Evolutionary conservation across 2,888 invertebrate species (phyloP).

Genomic region (Ochlodes sylvanus): DNA sequence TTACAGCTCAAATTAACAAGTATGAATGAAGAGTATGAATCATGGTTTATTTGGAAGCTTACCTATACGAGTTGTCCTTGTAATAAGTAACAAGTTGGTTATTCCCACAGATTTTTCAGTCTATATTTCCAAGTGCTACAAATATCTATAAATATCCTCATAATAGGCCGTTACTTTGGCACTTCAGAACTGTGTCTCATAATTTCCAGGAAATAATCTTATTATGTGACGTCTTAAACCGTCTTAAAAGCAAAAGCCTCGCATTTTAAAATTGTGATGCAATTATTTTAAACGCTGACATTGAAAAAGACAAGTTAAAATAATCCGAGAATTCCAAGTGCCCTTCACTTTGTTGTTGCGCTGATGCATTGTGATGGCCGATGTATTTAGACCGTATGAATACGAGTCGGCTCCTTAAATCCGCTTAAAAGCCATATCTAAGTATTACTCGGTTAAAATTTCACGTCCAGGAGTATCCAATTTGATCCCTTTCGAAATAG

Average conservation of each 20-base stretch:
- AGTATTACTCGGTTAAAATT: constrained; percentile 39
- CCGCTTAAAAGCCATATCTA: constrained; percentile 58
- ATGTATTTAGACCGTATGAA: constrained; percentile 78
- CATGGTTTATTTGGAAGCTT: background rate
- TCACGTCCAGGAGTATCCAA: background rate
- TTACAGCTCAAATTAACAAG: no score
- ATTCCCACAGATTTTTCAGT: constrained; percentile 19
- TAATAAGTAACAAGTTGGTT: constrained; percentile 5
- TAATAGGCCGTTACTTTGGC: constrained; percentile 16
- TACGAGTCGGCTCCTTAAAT: constrained; percentile 63
- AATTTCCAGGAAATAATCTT: constrained; percentile 81
- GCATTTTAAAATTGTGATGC: constrained; percentile 84
- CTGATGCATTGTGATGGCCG: constrained; percentile 83
- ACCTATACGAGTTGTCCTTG: background rate
- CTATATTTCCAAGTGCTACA: constrained; percentile 15
- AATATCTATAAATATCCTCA: constrained; percentile 23
- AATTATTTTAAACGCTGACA: constrained; percentile 85
- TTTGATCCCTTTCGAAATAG: constrained; percentile 47
- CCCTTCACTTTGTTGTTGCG: constrained; percentile 77
- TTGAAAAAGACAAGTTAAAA: constrained; percentile 84
- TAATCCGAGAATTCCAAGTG: constrained; percentile 81
- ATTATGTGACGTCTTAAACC: constrained; percentile 71
- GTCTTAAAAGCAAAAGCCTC: constrained; percentile 80
- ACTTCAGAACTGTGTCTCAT: constrained; percentile 55
- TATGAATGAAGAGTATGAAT: no score